Base-by-base conservation (phyloP, 2,113 vertebrate species). In the Sylvilagus bachmani region DNA sequence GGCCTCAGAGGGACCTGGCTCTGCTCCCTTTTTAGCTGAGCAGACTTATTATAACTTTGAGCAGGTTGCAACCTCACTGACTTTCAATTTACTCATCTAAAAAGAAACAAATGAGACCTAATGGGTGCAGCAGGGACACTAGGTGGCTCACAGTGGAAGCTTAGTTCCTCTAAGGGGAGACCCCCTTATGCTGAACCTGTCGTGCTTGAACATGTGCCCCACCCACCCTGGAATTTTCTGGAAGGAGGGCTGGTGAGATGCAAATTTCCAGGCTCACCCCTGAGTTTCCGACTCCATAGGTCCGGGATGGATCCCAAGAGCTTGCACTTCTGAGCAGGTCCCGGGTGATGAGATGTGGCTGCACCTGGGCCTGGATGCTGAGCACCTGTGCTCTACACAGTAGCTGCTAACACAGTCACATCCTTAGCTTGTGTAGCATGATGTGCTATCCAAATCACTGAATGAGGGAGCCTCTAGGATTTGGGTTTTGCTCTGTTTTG, bases 21-120 rank as follows among this genome's bases (percentile, higher is more conserved):
- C 53, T 33, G 17, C 29, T 3, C 0, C 44, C 13, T 38, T 33
- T 24, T 11, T 67, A 29, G 38, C 81, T 83, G 4, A 21, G 74
- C 44, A 82, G 62, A 38, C 14, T 69, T n/a, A 58, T 4, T 44
- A 44, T 44, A 44, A 44, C 6, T 44, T 7, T 53, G 38, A 67
- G 27, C 27, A 27, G 29, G 19, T 64, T 75, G 51, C 6, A 38
- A 2, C 6, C 53, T 82, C 55, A 62, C 78, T 13, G 22, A 33
- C 36, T 69, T 81, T 85, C 67, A 22, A 17, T 51, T 73, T 90
- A 67, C 93, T 83, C 61, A 53, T 31, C 8, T n/a, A 38, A 79
- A 67, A 83, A 36, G 4, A 25, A 21, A 74, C 10, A 38, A 78
- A 22, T 17, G 7, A 55, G 9, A 75, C 33, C 58, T 74, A 44